A percentile compares a stretch with the other conserved stretches of the same genome.
Evolutionary conservation across 2,888 invertebrate species (phyloP).

Genomic region (Palloptera scutellata): DNA sequence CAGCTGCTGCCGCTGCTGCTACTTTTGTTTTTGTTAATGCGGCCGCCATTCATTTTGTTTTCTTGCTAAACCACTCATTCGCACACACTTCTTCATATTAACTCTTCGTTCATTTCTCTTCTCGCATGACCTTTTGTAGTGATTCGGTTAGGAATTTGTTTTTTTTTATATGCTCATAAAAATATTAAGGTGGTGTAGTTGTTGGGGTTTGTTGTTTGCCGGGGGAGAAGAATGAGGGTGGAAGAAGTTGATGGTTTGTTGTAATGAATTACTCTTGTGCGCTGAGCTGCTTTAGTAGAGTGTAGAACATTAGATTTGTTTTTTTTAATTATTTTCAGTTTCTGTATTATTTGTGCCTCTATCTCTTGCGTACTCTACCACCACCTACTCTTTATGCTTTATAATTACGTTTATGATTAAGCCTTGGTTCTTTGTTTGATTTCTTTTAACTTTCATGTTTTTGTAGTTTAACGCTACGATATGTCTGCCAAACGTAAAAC

Average conservation of each 20-base stretch:
- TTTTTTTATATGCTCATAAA: too few species aligned
- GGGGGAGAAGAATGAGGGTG: background rate
- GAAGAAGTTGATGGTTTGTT: too few species aligned
- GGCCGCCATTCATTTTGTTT: constrained; percentile 57
- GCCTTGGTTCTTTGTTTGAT: background rate
- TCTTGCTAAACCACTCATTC: constrained; percentile 52
- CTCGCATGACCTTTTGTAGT: constrained; percentile 28
- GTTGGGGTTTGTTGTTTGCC: background rate
- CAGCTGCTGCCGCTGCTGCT: constrained; percentile 27
- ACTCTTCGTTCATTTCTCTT: constrained; percentile 13
- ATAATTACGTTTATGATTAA: too few species aligned
- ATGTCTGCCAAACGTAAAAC: constrained; percentile 64
- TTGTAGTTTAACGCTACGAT: constrained; percentile 9
- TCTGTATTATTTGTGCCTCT: background rate
- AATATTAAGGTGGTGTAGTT: too few species aligned
- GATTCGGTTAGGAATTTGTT: too few species aligned
- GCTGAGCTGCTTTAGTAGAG: background rate
- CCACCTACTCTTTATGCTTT: background rate
- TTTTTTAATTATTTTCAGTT: background rate
- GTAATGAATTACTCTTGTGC: too few species aligned
- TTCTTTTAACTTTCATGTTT: constrained; percentile 12
- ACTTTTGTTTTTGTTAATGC: constrained; percentile 19
- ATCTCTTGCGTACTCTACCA: background rate
- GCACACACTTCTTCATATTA: constrained; percentile 21
- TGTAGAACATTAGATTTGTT: background rate